phyloP scores from a whole-genome alignment of 1,140 invertebrate genomes.

The Oryctes rhinoceros region DNA sequence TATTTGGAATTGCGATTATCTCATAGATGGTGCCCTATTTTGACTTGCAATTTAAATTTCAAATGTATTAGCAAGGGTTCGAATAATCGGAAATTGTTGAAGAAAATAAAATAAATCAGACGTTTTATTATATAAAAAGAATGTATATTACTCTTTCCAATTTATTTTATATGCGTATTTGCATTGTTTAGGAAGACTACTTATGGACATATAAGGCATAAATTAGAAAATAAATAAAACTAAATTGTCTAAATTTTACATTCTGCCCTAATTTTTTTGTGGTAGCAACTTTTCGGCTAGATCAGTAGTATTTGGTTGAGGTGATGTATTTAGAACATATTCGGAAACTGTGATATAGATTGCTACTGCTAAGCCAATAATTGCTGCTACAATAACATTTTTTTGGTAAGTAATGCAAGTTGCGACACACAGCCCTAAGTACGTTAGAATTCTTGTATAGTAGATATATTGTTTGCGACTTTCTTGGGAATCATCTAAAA shows the following conservation, averaged over 20 bases:
- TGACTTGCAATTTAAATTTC: background rate
- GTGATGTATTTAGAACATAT: slow-evolving; percentile 64
- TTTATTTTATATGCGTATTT: too few relatives aligned
- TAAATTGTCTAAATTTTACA: background rate
- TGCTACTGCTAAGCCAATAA: slow-evolving; percentile 75
- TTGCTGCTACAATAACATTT: slow-evolving; percentile 72
- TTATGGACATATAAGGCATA: background rate
- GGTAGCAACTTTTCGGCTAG: slow-evolving; percentile 44
- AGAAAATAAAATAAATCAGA: background rate
- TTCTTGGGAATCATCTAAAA: slow-evolving; percentile 50
- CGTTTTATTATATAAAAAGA: background rate
- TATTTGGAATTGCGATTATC: background rate
- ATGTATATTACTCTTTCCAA: too few relatives aligned
- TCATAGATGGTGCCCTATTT: background rate
- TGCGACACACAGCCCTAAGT: slow-evolving; percentile 77
- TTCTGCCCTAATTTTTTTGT: slow-evolving; percentile 12
- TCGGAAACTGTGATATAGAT: slow-evolving; percentile 80
- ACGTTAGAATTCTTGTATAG: slow-evolving; percentile 75
- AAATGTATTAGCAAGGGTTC: background rate
- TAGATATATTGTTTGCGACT: slow-evolving; percentile 64
- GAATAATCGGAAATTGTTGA: background rate
- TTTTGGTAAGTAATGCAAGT: slow-evolving; percentile 82
- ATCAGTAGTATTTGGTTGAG: slow-evolving; percentile 44
- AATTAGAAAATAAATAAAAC: slow-evolving; percentile 7
- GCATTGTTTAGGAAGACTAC: slow-evolving; percentile 27